Conservation (phyloP, 2,113 vertebrate genomes). For the Silurus glanis region DNA sequence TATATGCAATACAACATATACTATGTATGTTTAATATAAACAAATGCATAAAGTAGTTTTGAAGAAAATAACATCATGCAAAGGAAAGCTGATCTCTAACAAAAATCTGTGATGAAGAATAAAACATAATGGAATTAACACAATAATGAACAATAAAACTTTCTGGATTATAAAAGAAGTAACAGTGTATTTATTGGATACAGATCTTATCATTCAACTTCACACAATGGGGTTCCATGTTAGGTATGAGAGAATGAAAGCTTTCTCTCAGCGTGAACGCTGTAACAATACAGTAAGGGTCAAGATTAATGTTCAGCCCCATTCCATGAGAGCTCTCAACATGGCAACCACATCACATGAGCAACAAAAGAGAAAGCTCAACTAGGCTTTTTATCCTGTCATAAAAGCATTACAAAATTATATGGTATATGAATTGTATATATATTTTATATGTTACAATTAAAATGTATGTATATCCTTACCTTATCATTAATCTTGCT, state of each 20-base stretch:
- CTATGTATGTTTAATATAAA: not conserved
- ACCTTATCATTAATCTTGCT: not conserved
- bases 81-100: no score
- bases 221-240: constrained; percentile 38
- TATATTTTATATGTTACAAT: not conserved
- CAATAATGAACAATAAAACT: not conserved
- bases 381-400: constrained; percentile 17
- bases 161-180: not conserved
- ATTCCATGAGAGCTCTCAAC: constrained; percentile 24
- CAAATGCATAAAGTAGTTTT: not conserved
- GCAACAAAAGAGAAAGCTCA: constrained; percentile 46
- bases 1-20: not conserved
- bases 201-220: constrained; percentile 28
- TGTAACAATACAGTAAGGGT: constrained; percentile 8
- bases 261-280: not conserved
- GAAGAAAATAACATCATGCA: not conserved
- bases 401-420: no score
- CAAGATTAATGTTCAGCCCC: constrained; percentile 42
- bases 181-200: constrained; percentile 48
- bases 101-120: not conserved
- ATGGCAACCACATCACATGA: constrained; percentile 34
- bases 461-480: not conserved
- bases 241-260: constrained; percentile 30
- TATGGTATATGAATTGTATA: no score
- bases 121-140: not conserved